A percentile compares a stretch with the other conserved stretches of the same genome.
phyloP scores from a whole-genome alignment of 2,113 vertebrate species.

The Psettodes erumei region DNA sequence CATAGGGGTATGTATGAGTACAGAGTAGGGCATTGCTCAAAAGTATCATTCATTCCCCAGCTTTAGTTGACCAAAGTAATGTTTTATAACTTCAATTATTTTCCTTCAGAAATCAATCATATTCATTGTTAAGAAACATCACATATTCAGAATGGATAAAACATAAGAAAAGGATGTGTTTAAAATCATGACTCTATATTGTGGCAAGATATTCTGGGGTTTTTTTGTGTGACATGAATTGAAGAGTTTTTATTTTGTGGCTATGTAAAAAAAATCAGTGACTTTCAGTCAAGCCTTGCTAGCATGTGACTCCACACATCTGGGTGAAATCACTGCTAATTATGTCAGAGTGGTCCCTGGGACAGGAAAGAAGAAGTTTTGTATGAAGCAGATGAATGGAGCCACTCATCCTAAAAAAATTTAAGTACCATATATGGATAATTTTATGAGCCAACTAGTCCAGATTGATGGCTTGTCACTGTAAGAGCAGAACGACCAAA shows the following conservation, averaged over 20 bases:
- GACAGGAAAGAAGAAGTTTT: background rate
- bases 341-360: slow-evolving; percentile 24
- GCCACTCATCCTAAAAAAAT: background rate
- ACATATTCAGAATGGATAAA: background rate
- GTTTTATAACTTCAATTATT: background rate
- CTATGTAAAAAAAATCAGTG: slow-evolving; percentile 8
- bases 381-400: background rate
- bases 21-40: background rate
- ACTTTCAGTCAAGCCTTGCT: slow-evolving; percentile 23
- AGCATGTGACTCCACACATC: slow-evolving; percentile 43
- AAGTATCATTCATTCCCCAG: background rate
- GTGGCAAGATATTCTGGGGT: background rate
- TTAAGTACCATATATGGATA: slow-evolving; percentile 2
- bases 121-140: slow-evolving; percentile 14
- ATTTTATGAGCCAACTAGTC: background rate
- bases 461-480: slow-evolving; percentile 10
- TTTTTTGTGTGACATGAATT: slow-evolving; percentile 26
- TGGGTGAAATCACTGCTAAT: slow-evolving; percentile 40
- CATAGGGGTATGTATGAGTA: background rate
- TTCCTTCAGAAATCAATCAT: slow-evolving; percentile 2
- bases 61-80: background rate
- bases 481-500: slow-evolving; percentile 17
- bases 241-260: slow-evolving; percentile 33
- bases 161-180: background rate
- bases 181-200: background rate